Conservation (phyloP, 2,113 vertebrate genomes). For the Oncorhynchus keta region DNA sequence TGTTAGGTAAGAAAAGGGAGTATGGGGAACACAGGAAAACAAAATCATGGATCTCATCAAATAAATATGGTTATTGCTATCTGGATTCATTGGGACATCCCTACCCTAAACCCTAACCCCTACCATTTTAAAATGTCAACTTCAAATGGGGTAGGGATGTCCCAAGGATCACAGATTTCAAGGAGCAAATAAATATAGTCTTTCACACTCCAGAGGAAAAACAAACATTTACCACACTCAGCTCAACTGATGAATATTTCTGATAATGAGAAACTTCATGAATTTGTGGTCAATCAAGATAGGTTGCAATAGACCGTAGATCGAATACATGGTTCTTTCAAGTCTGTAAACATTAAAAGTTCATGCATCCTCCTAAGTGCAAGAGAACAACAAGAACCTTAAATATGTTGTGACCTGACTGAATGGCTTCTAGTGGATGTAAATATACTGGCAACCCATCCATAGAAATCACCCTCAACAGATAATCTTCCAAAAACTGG, state of each 20-base stretch:
- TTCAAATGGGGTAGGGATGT: no score
- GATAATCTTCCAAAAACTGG: background rate
- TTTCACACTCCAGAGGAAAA: constrained; percentile 38
- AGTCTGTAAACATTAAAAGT: constrained; percentile 77
- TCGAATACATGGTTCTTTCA: constrained; percentile 70
- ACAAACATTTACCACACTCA: constrained; percentile 34
- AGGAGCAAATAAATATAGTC: constrained; percentile 7
- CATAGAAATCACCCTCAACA: constrained; percentile 27
- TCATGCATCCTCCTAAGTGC: constrained; percentile 78
- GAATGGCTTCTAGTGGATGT: constrained; percentile 59
- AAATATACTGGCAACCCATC: constrained; percentile 37
- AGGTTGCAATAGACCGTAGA: constrained; percentile 41
- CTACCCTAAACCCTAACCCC: no score
- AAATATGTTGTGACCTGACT: constrained; percentile 56
- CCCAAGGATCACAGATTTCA: no score
- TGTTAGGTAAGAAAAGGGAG: constrained; percentile 33
- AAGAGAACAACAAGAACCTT: constrained; percentile 67
- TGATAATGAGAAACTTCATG: constrained; percentile 27
- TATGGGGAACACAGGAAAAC: constrained; percentile 48
- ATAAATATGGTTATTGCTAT: constrained; percentile 34
- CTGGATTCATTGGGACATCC: no score
- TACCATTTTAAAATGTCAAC: no score
- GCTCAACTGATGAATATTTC: constrained; percentile 28
- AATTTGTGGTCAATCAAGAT: constrained; percentile 49
- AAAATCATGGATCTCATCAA: constrained; percentile 45